These are phyloP conservation scores for Neocloeon triangulifer DNA, from an alignment of 1,140 invertebrate genomes.

Conservation along the genomic window DNA sequence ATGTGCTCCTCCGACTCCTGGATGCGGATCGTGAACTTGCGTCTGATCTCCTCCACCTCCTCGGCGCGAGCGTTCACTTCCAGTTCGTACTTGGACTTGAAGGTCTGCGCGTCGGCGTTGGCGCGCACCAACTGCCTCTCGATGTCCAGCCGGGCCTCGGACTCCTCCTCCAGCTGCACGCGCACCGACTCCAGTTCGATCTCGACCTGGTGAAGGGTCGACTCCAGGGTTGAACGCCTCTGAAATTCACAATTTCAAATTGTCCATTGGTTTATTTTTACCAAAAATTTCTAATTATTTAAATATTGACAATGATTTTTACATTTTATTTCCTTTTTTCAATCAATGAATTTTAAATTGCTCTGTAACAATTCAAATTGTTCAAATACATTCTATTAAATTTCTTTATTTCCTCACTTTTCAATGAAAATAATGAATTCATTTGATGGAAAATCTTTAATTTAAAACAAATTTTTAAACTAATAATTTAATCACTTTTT, in stretches of 20 bases:
- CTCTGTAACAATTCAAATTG: too few species aligned
- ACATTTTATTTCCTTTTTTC: too few species aligned
- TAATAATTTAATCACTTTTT: neutral
- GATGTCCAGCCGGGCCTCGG: constrained; percentile 79
- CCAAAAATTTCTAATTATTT: neutral
- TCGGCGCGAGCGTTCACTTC: constrained; percentile 74
- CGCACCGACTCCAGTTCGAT: constrained; percentile 79
- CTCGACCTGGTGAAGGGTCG: constrained; percentile 70
- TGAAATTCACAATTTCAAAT: constrained; percentile 11
- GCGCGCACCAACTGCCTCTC: constrained; percentile 83
- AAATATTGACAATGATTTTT: neutral
- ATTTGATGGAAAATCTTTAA: too few species aligned
- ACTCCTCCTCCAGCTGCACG: constrained; percentile 86
- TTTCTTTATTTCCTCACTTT: too few species aligned
- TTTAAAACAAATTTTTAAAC: too few species aligned
- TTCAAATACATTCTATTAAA: too few species aligned
- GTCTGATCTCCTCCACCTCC: constrained; percentile 75
- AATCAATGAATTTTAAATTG: too few species aligned
- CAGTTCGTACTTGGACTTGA: constrained; percentile 80
- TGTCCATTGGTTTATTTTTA: neutral
- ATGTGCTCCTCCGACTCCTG: constrained; percentile 93
- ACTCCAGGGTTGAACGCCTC: constrained; percentile 70
- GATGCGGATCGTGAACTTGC: constrained; percentile 75
- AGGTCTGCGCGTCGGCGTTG: constrained; percentile 68
- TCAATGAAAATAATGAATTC: too few species aligned